Evolutionary conservation across 2,113 vertebrate genomes (phyloP), one percentile per base, ranked within the genome.

Genomic region (Lanius ludovicianus): DNA sequence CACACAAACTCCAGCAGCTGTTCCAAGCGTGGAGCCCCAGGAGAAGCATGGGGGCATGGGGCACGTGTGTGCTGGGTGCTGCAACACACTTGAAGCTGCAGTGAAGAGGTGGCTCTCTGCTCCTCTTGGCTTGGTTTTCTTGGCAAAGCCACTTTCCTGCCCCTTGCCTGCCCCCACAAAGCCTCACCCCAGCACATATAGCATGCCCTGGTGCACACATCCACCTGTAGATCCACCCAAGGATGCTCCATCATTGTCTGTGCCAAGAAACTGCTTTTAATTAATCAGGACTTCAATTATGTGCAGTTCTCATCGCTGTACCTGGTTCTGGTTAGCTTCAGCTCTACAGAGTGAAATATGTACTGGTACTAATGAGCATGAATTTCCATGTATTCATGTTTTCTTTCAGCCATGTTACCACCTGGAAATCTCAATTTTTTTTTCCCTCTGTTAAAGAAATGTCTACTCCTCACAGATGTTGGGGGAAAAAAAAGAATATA

Each of bases 1-100:
- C 50, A 49, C 24, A 25, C 0, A 0, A 37, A 49, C 67, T 64
- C 49, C 80, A 79, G 87, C 47, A 85, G 82, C 62, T 56, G 13
- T 39, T 71, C 41, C 42, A 75, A 27, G 31, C 0, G 0, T 6
- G 33, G 7, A 17, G 19, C 3, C 31, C 31, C 56, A 37, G 53
- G 49, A 86, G 53, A 55, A 73, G 35, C 3, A 8, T 0, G 1
- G 31, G 22, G 11, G 35, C 3, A 8, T 0, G 1, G 31, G 22
- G 11, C 64, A 41, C 2, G 0, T 0, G 16, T 4, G 6, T 23
- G 17, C 62, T 71, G 71, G 47, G 16, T 28, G n/a, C 56, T n/a
- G 76, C 22, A 44, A 81, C 37, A 35, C 42, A 50, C 47, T 44
- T 18, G 33, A 46, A 67, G 62, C 52, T 79, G 55, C 82, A 80